Percentiles rank a stretch among this genome's conserved stretches.
Evolutionary conservation across 2,113 vertebrate species (phyloP).

Genomic region (Cavia porcellus): DNA sequence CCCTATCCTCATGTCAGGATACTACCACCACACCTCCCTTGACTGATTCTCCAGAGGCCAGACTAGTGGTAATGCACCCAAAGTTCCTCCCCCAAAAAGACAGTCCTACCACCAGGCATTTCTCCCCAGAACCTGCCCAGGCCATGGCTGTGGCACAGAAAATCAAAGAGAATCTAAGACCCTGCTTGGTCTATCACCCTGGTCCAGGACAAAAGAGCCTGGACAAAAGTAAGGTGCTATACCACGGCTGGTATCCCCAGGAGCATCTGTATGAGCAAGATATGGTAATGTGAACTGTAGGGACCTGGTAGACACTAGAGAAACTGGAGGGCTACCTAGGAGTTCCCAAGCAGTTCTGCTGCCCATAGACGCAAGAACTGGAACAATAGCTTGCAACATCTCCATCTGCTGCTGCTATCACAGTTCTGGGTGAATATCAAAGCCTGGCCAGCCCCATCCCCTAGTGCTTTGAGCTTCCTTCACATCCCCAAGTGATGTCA

Average conservation of each 20-base stretch:
- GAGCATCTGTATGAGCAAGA: too few relatives aligned
- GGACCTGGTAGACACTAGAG: not conserved
- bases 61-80: not conserved
- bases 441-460: not conserved
- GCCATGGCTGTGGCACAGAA: not conserved
- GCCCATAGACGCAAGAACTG: not conserved
- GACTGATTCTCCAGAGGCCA: not conserved
- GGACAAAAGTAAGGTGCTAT: too few relatives aligned
- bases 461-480: not conserved
- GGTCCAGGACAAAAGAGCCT: not conserved
- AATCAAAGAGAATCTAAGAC: not conserved
- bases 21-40: not conserved
- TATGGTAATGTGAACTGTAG: not conserved
- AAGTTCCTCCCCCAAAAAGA: too few relatives aligned
- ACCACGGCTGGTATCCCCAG: not conserved
- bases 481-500: constrained; percentile 60
- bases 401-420: constrained; percentile 65
- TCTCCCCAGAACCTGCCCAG: not conserved
- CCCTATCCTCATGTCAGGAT: not conserved
- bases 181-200: not conserved
- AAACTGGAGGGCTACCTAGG: not conserved
- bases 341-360: too few relatives aligned
- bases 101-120: not conserved
- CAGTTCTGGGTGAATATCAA: constrained; percentile 45
- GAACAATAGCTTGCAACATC: not conserved